Base-by-base conservation (phyloP, 2,113 vertebrate species). In the Zapus hudsonius region DNA sequence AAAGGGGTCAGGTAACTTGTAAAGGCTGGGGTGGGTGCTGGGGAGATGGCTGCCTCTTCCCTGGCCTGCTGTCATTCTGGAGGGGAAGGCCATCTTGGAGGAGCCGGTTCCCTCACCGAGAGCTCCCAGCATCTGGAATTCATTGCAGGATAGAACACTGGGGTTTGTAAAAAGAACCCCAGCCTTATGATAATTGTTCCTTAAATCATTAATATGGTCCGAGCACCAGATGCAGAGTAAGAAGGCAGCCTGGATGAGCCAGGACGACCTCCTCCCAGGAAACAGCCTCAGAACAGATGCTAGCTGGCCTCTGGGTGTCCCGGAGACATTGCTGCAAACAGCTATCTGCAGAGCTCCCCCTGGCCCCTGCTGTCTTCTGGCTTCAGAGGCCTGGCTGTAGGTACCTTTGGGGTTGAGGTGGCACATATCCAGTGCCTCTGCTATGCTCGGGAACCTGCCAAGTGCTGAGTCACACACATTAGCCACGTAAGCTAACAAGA, bases 121-220 rank as follows among this genome's bases (percentile, higher is more conserved):
- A 98, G 97, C 98, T 98, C 97, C 98, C 93, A 86, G 97, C 98
- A 98, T 98, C 98, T 98, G 98, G 98, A 98, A 98, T 4, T 92
- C 98, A 98, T 98, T 98, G 97, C 86, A 95, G 95, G 97, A 98
- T 97, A 97, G 98, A 98, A 98, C 97, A 96, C 96, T 97, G 98
- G 97, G 87, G 94, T 97, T 98, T 97, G 97, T 97, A 95, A 97
- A 98, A 98, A 97, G 97, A 98, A 98, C 98, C 95, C 97, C 95
- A 89, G 98, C 97, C 98, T 98, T 97, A 97, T 78, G 95, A 97
- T 97, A 98, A 98, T 98, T 98, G 98, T 98, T 98, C 97, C 97
- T 98, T 98, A 98, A 98, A 98, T 98, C 98, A 98, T 98, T 98
- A 98, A 98, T 98, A 98, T 70, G 88, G 96, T 92, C 96, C 91